These are phyloP conservation scores for Fukomys damarensis DNA, from an alignment of 2,113 vertebrate genomes.

Conservation along the genomic window DNA sequence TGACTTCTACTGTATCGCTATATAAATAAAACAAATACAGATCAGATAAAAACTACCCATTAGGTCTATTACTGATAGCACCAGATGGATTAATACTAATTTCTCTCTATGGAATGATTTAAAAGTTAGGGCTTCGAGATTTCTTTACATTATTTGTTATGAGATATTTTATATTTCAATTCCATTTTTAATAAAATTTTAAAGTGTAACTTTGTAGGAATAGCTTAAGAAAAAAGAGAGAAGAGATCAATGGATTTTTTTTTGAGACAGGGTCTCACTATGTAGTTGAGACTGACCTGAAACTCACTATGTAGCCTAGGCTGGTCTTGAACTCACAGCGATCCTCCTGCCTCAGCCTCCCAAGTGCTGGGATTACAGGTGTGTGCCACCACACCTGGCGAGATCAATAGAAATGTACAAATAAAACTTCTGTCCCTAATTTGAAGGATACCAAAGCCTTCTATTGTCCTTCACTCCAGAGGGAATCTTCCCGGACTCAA, in stretches of 20 bases:
- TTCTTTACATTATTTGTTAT: background rate
- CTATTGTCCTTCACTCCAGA: background rate
- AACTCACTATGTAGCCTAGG: too few relatives aligned
- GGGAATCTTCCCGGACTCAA: background rate
- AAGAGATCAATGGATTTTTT: background rate
- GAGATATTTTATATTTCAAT: constrained; percentile 2
- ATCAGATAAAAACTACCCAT: background rate
- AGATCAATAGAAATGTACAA: background rate
- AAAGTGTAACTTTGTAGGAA: background rate
- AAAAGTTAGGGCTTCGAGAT: background rate
- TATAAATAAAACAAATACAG: background rate
- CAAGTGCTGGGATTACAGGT: too few relatives aligned
- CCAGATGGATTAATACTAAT: background rate
- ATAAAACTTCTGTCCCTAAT: background rate
- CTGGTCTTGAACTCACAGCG: too few relatives aligned
- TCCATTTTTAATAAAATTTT: background rate
- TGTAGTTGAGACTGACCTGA: too few relatives aligned
- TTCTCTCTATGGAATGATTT: background rate
- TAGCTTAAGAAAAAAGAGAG: background rate
- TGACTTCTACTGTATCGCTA: background rate
- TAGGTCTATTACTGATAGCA: background rate
- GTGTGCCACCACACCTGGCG: too few relatives aligned
- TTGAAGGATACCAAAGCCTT: background rate
- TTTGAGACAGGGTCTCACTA: too few relatives aligned
- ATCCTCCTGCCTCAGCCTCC: too few relatives aligned